Percentiles rank a stretch among this genome's conserved stretches.
Conservation (phyloP, 2,113 vertebrate genomes). For the Crotalus viridis region DNA sequence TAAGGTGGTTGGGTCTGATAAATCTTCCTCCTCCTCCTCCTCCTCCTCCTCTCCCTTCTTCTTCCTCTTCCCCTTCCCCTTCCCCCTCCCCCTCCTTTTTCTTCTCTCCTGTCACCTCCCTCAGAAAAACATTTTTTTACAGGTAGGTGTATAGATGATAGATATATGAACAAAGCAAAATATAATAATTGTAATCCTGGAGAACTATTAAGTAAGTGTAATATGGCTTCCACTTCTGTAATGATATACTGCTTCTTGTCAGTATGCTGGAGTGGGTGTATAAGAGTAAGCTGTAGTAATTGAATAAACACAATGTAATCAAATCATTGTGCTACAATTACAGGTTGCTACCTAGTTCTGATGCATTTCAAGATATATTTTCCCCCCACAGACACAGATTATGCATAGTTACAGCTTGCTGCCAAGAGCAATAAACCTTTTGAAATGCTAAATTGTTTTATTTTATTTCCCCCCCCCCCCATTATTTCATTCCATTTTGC, state of each 20-base stretch:
- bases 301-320: conserved; percentile 51
- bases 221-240: conserved; percentile 18
- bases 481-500: conserved; percentile 15
- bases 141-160: not conserved
- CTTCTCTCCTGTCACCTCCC: not conserved
- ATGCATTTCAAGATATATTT: conserved; percentile 32
- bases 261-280: conserved; percentile 26
- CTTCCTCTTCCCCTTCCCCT: too few relatives aligned
- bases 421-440: conserved; percentile 10
- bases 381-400: not conserved
- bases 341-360: conserved; percentile 32
- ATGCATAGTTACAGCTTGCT: conserved; percentile 11
- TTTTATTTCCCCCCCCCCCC: not conserved
- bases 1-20: not conserved
- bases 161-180: conserved; percentile 28
- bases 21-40: not conserved
- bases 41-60: too few relatives aligned
- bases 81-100: not conserved
- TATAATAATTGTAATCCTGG: conserved; percentile 28
- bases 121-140: not conserved
- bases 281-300: conserved; percentile 38
- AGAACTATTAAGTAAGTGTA: conserved; percentile 33
- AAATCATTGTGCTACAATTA: conserved; percentile 45
- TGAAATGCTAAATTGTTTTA: conserved; percentile 26
- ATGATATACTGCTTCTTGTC: conserved; percentile 19